Percentiles rank a stretch among this genome's conserved stretches.
phyloP scores from a whole-genome alignment of 2,888 invertebrate species.

The Apoda limacodes region DNA sequence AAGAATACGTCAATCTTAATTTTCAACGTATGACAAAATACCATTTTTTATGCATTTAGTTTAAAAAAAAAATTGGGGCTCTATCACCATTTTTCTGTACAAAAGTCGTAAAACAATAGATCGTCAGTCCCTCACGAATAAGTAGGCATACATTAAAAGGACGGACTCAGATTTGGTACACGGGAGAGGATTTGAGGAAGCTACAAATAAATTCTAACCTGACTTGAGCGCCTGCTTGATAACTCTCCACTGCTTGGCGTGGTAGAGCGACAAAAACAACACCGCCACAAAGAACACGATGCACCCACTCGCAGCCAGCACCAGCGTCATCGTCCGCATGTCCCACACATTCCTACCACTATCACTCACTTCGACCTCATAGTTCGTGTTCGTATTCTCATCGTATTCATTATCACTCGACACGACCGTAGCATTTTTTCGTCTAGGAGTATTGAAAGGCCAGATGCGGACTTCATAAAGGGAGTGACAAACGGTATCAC shows the following conservation, averaged over 20 bases:
- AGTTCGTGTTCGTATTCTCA: constrained; percentile 54
- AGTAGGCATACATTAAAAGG: no score
- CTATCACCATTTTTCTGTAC: no score
- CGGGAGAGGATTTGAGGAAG: no score
- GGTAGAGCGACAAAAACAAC: constrained; percentile 79
- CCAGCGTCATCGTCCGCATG: constrained; percentile 79
- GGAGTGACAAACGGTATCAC: constrained; percentile 80
- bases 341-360: constrained; percentile 70
- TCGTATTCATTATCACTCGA: constrained; percentile 53
- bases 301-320: constrained; percentile 80
- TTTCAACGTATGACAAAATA: no score
- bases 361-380: constrained; percentile 52
- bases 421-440: constrained; percentile 35
- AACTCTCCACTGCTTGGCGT: constrained; percentile 83
- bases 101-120: no score
- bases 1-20: no score
- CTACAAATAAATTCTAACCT: constrained; percentile 76
- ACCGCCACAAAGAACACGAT: constrained; percentile 84
- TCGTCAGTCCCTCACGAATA: no score
- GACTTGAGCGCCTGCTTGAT: constrained; percentile 82
- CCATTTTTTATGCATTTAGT: no score
- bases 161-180: no score
- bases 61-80: no score
- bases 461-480: constrained; percentile 74
- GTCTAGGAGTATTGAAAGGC: constrained; percentile 56